A percentile compares a stretch with the other conserved stretches of the same genome.
Evolutionary conservation across 2,113 vertebrate genomes (phyloP).

Genomic region (Pseudopodoces humilis): DNA sequence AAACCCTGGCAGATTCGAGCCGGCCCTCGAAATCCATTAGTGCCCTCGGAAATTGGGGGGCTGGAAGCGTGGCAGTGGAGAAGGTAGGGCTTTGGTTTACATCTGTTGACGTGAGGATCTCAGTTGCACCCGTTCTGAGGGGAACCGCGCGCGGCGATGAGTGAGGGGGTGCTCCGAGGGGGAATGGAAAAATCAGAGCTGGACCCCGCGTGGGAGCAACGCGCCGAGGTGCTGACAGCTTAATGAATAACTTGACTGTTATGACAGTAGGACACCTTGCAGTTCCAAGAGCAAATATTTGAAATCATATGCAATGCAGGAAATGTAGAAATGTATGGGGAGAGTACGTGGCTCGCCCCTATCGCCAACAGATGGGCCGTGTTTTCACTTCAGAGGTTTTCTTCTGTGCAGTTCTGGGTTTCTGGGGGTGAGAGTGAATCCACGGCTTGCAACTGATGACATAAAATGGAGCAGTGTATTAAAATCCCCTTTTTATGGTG

Average conservation of each 20-base stretch:
- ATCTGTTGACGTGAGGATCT: conserved; percentile 77
- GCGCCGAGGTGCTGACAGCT: conserved; percentile 79
- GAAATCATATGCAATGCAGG: conserved; percentile 78
- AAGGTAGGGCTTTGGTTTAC: conserved; percentile 73
- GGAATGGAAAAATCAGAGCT: conserved; percentile 75
- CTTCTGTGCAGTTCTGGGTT: conserved; percentile 54
- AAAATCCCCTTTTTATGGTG: conserved; percentile 55
- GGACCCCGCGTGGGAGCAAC: conserved; percentile 72
- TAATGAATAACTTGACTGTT: conserved; percentile 86
- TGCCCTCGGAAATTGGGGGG: conserved; percentile 65
- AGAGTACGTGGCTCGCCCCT: conserved; percentile 60
- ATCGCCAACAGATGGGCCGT: conserved; percentile 78
- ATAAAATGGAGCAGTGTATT: conserved; percentile 56
- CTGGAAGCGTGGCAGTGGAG: conserved; percentile 46
- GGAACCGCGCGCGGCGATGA: conserved; percentile 73
- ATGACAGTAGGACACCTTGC: conserved; percentile 83
- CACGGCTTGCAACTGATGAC: conserved; percentile 32
- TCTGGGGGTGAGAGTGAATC: conserved; percentile 58
- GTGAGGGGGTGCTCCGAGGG: conserved; percentile 73
- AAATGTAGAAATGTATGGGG: conserved; percentile 72
- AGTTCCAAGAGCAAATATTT: conserved; percentile 83
- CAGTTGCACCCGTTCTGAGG: conserved; percentile 74
- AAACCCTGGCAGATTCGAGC: conserved; percentile 48
- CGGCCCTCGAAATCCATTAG: conserved; percentile 74
- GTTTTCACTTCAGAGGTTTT: conserved; percentile 68